Conservation (phyloP, 2,797 vertebrate species). For the Paedocypris micromegethes region DNA sequence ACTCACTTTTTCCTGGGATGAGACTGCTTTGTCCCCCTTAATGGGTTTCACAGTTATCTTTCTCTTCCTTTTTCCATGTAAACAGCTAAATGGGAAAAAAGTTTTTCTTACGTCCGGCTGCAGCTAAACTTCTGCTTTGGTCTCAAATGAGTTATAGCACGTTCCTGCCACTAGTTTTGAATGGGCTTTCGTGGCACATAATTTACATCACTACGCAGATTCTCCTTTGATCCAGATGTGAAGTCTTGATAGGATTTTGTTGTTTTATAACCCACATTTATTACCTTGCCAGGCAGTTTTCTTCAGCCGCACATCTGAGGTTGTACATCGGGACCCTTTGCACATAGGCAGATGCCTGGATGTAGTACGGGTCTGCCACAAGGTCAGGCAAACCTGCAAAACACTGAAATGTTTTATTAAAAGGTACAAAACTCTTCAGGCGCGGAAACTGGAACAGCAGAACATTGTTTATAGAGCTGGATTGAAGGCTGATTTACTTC, state of each 20-base stretch:
- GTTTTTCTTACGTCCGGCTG: constrained; percentile 7
- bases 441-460: too few species aligned
- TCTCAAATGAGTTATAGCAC: constrained; percentile 27
- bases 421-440: not conserved
- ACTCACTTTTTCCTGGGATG: constrained; percentile 1
- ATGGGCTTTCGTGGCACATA: constrained; percentile 30
- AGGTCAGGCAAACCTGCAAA: constrained; percentile 90
- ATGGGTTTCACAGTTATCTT: constrained; percentile 62
- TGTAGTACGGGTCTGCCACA: constrained; percentile 93
- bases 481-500: too few species aligned
- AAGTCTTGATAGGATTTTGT: constrained; percentile 7
- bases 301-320: constrained; percentile 90
- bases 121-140: constrained; percentile 8
- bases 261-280: constrained; percentile 1
- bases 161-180: constrained; percentile 20
- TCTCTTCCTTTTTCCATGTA: constrained; percentile 55
- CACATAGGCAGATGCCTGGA: constrained; percentile 89
- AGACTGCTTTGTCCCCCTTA: constrained; percentile 57
- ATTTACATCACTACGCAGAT: not conserved
- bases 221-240: too few species aligned
- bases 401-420: constrained; percentile 22
- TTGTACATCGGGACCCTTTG: constrained; percentile 96
- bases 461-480: too few species aligned
- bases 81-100: constrained; percentile 32
- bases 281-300: constrained; percentile 96